Evolutionary conservation across 2,113 vertebrate species (phyloP).

Genomic region (Lamprologus ornatipinnis): DNA sequence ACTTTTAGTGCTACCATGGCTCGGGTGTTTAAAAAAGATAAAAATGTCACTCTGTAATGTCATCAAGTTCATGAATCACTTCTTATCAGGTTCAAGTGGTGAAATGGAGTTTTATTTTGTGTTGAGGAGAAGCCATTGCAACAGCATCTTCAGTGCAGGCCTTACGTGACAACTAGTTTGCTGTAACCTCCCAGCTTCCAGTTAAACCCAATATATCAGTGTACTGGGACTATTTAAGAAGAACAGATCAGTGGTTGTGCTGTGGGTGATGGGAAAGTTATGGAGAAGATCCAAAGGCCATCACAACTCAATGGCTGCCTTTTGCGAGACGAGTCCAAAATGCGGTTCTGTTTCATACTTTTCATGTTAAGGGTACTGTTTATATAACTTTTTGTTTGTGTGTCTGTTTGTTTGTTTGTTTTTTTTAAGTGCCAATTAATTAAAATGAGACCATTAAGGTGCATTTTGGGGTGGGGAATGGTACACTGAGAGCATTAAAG

Average conservation of each 20-base stretch:
- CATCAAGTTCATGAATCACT: constrained; percentile 7
- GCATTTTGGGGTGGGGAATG: constrained; percentile 43
- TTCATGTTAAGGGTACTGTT: constrained; percentile 71
- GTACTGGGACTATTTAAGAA: constrained; percentile 2
- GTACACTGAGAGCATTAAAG: constrained; percentile 29
- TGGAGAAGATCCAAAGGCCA: constrained; percentile 2
- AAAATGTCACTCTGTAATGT: constrained; percentile 14
- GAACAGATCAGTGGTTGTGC: background rate
- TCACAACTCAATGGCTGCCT: constrained; percentile 43
- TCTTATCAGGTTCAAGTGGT: constrained; percentile 19
- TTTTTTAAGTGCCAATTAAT: constrained; percentile 76
- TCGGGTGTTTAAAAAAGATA: constrained; percentile 17
- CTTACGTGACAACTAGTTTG: constrained; percentile 43
- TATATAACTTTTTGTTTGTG: constrained; percentile 59
- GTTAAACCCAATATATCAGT: background rate
- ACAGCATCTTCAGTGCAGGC: constrained; percentile 50
- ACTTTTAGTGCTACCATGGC: constrained; percentile 14
- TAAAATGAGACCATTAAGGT: constrained; percentile 68
- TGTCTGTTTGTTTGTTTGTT: constrained; percentile 55
- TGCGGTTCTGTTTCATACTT: constrained; percentile 63
- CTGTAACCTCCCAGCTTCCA: constrained; percentile 7
- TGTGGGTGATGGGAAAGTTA: constrained; percentile 11
- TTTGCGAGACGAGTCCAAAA: constrained; percentile 53
- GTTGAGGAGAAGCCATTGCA: constrained; percentile 46
- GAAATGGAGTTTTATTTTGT: constrained; percentile 6